A percentile compares a stretch with the other conserved stretches of the same genome.
Conservation (phyloP, 2,888 invertebrate genomes). For the Apoda limacodes region DNA sequence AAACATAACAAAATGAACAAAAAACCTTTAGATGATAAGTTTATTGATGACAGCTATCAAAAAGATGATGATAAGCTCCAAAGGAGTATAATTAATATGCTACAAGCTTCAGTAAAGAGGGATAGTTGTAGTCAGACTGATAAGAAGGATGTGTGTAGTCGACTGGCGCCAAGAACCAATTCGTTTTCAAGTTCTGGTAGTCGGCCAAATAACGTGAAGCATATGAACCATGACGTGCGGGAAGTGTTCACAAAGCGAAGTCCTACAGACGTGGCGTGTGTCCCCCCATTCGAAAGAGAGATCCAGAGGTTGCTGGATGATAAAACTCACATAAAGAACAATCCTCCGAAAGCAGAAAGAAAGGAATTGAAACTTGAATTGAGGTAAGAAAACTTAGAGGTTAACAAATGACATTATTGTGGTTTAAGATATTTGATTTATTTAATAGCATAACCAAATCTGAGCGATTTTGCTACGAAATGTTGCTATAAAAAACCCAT, state of each 20-base stretch:
- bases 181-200: slow-evolving; percentile 67
- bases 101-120: slow-evolving; percentile 69
- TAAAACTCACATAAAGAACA: slow-evolving; percentile 73
- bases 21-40: slow-evolving; percentile 51
- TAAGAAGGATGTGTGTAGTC: slow-evolving; percentile 67
- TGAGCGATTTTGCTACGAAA: no score
- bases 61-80: slow-evolving; percentile 62
- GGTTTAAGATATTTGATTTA: no score
- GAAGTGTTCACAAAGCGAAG: slow-evolving; percentile 59
- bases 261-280: slow-evolving; percentile 61
- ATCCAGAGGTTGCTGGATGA: slow-evolving; percentile 83
- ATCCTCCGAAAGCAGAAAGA: slow-evolving; percentile 70
- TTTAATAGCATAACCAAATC: no score
- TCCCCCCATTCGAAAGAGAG: slow-evolving; percentile 82
- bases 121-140: slow-evolving; percentile 77
- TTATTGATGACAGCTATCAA: slow-evolving; percentile 46
- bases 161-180: slow-evolving; percentile 48
- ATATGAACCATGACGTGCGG: slow-evolving; percentile 59
- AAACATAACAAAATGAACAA: slow-evolving; percentile 54
- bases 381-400: no score
- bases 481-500: no score
- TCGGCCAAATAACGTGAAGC: slow-evolving; percentile 63
- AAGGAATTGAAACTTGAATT: slow-evolving; percentile 72
- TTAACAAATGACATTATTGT: no score
- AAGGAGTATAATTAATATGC: slow-evolving; percentile 61